These are phyloP conservation scores for Malurus leucopterus DNA, from an alignment of 2,797 vertebrate species.

Conservation along the genomic window DNA sequence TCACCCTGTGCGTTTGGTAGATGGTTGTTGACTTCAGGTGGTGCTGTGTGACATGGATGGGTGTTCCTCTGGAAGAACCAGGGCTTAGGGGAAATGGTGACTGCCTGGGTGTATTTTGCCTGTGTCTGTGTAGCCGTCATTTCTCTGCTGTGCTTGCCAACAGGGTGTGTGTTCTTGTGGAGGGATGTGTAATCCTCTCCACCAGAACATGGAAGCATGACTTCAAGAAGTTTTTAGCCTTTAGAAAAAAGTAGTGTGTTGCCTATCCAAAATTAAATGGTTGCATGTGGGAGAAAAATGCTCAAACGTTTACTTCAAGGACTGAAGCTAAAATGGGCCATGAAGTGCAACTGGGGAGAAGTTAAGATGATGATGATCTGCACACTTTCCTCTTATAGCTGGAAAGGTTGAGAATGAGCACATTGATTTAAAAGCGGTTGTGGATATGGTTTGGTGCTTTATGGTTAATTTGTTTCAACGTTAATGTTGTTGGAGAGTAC, in stretches of 20 bases:
- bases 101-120: background rate
- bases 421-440: background rate
- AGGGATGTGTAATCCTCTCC: slow-evolving; percentile 53
- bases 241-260: background rate
- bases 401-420: slow-evolving; percentile 2
- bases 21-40: background rate
- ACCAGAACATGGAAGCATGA: slow-evolving; percentile 33
- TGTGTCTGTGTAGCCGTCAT: background rate
- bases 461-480: background rate
- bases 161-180: slow-evolving; percentile 47
- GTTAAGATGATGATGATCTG: background rate
- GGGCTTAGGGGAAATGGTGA: slow-evolving; percentile 9
- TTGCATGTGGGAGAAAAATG: slow-evolving; percentile 38
- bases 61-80: background rate
- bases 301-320: background rate
- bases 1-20: background rate
- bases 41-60: background rate
- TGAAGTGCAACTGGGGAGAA: background rate
- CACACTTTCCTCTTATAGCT: background rate
- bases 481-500: background rate
- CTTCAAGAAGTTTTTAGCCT: slow-evolving; percentile 18
- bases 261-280: slow-evolving; percentile 19
- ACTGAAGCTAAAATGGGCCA: slow-evolving; percentile 3
- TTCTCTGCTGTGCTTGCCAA: slow-evolving; percentile 33
- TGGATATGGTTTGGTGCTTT: background rate